Evolutionary conservation across 1,140 invertebrate genomes (phyloP).

Genomic region (Ephestia elutella): DNA sequence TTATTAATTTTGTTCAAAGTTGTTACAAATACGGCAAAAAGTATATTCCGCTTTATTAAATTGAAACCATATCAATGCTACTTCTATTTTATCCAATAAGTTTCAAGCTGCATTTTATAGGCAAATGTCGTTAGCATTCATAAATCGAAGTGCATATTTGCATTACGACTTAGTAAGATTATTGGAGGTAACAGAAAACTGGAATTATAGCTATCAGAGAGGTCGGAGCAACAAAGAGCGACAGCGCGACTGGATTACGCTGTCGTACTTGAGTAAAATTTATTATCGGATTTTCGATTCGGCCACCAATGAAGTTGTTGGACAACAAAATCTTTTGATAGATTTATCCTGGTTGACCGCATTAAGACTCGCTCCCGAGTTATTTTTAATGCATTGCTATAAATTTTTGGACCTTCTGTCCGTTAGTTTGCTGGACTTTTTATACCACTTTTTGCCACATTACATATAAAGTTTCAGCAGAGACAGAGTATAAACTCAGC

Average conservation of each 20-base stretch:
- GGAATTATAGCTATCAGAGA: constrained; percentile 58
- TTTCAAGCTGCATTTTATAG: constrained; percentile 7
- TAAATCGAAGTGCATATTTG: constrained; percentile 55
- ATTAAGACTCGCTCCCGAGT: constrained; percentile 58
- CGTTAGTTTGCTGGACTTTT: constrained; percentile 31
- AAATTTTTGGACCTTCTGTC: constrained; percentile 52
- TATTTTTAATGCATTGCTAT: constrained; percentile 65
- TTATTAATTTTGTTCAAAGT: too few species aligned
- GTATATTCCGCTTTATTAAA: background rate
- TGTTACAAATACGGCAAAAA: background rate
- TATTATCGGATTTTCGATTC: constrained; percentile 73
- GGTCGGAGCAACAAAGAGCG: constrained; percentile 66
- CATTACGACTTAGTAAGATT: constrained; percentile 55
- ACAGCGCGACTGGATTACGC: constrained; percentile 68
- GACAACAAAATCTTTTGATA: constrained; percentile 74
- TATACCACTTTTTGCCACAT: constrained; percentile 29
- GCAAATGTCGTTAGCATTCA: constrained; percentile 33
- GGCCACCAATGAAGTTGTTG: constrained; percentile 73
- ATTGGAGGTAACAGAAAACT: constrained; percentile 63
- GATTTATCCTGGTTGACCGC: constrained; percentile 71
- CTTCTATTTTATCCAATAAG: background rate
- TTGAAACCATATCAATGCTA: background rate
- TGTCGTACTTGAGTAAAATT: constrained; percentile 73
- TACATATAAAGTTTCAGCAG: background rate
- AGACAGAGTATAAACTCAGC: background rate